Evolutionary conservation across 1,140 invertebrate genomes (phyloP), one percentile per base, ranked within the genome.

Genomic region (Pseudachorutes palmiensis): DNA sequence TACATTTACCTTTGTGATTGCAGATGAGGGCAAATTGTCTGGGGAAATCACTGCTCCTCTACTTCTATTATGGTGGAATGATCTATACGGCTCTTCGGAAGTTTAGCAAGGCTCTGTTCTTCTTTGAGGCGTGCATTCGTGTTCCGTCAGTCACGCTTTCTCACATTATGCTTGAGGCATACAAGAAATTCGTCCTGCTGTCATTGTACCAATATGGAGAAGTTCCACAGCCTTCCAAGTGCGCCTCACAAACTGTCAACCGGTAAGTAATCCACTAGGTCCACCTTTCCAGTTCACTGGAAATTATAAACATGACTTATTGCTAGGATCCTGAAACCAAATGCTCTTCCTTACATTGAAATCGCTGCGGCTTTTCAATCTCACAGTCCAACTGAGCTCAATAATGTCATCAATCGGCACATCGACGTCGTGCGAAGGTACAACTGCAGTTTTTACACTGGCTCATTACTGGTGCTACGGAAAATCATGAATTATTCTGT

Each of bases 21-120:
- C 28, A 72, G 69, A 30, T 69, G 30, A 70, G 88, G 66, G 86
- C 86, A 61, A 85, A 87, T 70, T n/a, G n/a, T n/a, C n/a, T n/a
- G n/a, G 93, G 90, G 1, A 94, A 94, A 82, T 88, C 93, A 79
- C 96, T 96, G 77, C 81, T 98, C 45, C 81, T 94, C 0, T 98
- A 95, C 78, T 97, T 92, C 77, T 98, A 98, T 78, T 98, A 98
- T 80, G 94, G 94, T 58, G 95, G 94, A 60, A 94, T 97, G 90
- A 94, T 97, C 72, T 97, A 95, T 76, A 86, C 92, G 62, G 90
- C 90, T 24, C 78, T 97, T 58, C 96, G 96, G 77, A 92, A 96
- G 75, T 95, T 90, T 77, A 89, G 94, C 64, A 83, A 91, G 76
- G 92, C 94, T 28, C 80, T 97, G 45, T 97, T 94, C 78, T 96